Evolutionary conservation across 2,113 vertebrate genomes (phyloP).

Genomic region (Pardalotus punctatus): DNA sequence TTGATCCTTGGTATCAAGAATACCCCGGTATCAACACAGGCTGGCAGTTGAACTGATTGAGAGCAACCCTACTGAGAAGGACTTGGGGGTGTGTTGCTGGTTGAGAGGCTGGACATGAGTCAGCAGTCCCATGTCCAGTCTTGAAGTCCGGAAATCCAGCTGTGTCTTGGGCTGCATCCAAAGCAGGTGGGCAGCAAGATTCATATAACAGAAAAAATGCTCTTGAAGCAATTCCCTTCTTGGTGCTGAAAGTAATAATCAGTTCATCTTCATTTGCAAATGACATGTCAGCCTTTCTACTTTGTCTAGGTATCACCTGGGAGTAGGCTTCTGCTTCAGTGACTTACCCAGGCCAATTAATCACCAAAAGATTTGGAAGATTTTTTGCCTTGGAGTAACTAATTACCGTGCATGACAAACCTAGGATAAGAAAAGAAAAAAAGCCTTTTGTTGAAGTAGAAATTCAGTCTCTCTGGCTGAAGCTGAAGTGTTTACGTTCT

Average conservation of each 20-base stretch:
- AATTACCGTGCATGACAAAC: neutral
- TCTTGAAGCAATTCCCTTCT: neutral
- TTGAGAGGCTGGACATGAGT: neutral
- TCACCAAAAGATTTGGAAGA: neutral
- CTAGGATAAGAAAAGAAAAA: neutral
- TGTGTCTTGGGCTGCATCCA: neutral
- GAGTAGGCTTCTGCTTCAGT: neutral
- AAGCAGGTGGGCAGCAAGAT: neutral
- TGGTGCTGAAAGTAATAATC: neutral
- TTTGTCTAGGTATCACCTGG: neutral
- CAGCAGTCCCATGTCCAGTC: neutral
- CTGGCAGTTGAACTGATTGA: neutral
- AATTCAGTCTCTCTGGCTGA: neutral
- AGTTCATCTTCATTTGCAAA: neutral
- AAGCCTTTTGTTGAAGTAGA: neutral
- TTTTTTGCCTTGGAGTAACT: neutral
- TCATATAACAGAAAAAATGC: neutral
- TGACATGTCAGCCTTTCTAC: neutral
- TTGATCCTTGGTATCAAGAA: neutral
- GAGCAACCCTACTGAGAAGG: neutral
- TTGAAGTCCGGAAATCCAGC: neutral
- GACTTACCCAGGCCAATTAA: neutral
- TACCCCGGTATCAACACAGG: fast-evolving
- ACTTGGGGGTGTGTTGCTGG: neutral
- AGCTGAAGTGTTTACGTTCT: neutral